phyloP scores from a whole-genome alignment of 2,888 invertebrate species.

The Emesis castigata region DNA sequence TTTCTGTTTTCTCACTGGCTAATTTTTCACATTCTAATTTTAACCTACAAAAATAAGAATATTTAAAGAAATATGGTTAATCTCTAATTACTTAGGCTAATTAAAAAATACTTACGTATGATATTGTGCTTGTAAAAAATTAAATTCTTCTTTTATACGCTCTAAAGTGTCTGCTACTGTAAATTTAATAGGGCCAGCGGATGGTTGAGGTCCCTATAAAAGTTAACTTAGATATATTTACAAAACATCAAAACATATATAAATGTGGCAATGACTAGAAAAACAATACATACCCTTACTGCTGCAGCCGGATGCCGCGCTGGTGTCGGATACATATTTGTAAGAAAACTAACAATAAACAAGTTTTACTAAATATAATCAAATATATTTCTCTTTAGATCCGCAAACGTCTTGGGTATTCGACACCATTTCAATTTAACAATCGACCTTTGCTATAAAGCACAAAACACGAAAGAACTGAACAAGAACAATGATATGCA shows the following conservation, averaged over 20 bases:
- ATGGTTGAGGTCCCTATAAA: slow-evolving; percentile 94
- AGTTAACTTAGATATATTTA: slow-evolving; percentile 25
- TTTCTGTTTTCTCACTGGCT: slow-evolving; percentile 98
- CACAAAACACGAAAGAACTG: slow-evolving; percentile 79
- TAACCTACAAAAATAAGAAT: slow-evolving; percentile 89
- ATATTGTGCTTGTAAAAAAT: slow-evolving; percentile 97
- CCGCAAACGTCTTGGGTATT: slow-evolving; percentile 76
- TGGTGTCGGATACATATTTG: slow-evolving; percentile 92
- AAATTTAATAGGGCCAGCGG: slow-evolving; percentile 97
- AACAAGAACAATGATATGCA: slow-evolving; percentile 86
- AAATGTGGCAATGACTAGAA: slow-evolving; percentile 45
- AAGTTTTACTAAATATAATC: slow-evolving; percentile 73
- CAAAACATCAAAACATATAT: slow-evolving; percentile 24
- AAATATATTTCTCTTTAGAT: slow-evolving; percentile 81
- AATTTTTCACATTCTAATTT: slow-evolving; percentile 99
- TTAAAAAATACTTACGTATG: slow-evolving; percentile 94
- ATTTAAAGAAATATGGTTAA: slow-evolving; percentile 1
- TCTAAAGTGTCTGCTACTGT: slow-evolving; percentile 97
- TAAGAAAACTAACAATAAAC: slow-evolving; percentile 68
- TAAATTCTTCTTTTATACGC: slow-evolving; percentile 98
- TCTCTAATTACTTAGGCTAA: neutral
- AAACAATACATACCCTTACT: slow-evolving; percentile 89
- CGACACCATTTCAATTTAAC: slow-evolving; percentile 79
- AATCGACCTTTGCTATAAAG: slow-evolving; percentile 81
- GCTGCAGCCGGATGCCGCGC: slow-evolving; percentile 94